These are phyloP conservation scores for Alviniconcha marisindica DNA, from an alignment of 1,140 invertebrate genomes.

Conservation along the genomic window DNA sequence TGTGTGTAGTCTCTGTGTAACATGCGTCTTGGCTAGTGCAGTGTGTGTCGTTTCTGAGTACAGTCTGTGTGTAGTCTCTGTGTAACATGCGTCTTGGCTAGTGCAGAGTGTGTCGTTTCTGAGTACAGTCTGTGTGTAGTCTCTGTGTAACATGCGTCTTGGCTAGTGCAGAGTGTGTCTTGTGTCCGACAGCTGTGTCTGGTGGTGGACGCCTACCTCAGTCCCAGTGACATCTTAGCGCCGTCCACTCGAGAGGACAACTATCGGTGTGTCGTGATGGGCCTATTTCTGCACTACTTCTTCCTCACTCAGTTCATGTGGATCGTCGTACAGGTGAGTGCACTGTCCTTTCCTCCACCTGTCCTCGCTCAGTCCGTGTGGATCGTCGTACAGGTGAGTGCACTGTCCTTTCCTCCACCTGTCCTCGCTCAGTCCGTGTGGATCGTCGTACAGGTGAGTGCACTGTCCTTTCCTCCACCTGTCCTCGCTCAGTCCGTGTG, in stretches of 20 bases:
- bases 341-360: too few species aligned
- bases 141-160: too few species aligned
- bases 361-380: conserved; percentile 96
- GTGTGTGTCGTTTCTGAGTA: too few species aligned
- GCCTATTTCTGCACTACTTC: conserved; percentile 92
- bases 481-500: conserved; percentile 96
- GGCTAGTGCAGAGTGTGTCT: too few species aligned
- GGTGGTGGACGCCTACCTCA: conserved; percentile 70
- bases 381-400: conserved; percentile 81
- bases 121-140: too few species aligned
- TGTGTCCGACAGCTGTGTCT: conserved; percentile 63
- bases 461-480: too few species aligned
- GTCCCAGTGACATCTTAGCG: conserved; percentile 66
- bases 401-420: too few species aligned
- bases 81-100: too few species aligned
- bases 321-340: conserved; percentile 81
- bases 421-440: conserved; percentile 96
- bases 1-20: too few species aligned
- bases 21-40: too few species aligned
- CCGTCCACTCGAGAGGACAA: conserved; percentile 57
- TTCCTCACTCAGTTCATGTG: conserved; percentile 96
- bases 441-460: conserved; percentile 81
- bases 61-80: too few species aligned
- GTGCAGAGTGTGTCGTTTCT: too few species aligned
- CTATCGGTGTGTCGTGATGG: conserved; percentile 79